Evolutionary conservation across 1,140 invertebrate genomes (phyloP), one percentile per base, ranked within the genome.

Genomic region (Drosophila persimilis): DNA sequence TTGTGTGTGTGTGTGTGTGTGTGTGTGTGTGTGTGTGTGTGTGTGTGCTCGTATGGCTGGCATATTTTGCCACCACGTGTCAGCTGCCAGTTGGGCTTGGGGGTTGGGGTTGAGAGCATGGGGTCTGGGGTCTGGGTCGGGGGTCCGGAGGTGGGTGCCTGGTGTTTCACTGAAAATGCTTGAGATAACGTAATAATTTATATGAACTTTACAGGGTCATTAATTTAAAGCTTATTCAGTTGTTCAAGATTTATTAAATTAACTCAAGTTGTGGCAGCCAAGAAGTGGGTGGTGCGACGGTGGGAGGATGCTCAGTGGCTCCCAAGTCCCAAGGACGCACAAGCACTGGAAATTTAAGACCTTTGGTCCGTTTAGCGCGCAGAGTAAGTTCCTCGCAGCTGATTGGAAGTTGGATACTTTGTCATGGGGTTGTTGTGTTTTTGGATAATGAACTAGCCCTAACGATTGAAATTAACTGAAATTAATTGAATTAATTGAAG

Each of bases 241-340:
- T 90, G 89, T 90, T 90, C 79, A 90, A 90, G 89, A 90, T 90
- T 90, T 90, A 90, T 90, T 90, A 90, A 90, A 90, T 90, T 88
- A 90, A 90, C 89, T 90, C 79, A 79, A 90, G 89, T 88, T 83
- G 77, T 90, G 83, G 83, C 81, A 85, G 77, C 51, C 59, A 20
- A 41, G 56, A 3, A 24, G 41, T 22, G 22, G 41, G 17, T 9
- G 31, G n/a, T 22, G 43, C 13, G 35, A 35, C 29, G 1, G n/a
- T 3, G 17, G 3, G n/a, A 7, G 64, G 6, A 9, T 9, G 8
- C 24, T 26, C 20, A 2, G 29, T 8, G 29, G 29, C 1, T 6
- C 6, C 29, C 29, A 20, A 20, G 20, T 20, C 20, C 2, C 6
- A 29, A 8, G 31, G 31, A 35, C 31, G 35, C 11, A 3, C 11